phyloP scores from a whole-genome alignment of 53 echinoderm and acorn worm genomes.

The Crossaster papposus region DNA sequence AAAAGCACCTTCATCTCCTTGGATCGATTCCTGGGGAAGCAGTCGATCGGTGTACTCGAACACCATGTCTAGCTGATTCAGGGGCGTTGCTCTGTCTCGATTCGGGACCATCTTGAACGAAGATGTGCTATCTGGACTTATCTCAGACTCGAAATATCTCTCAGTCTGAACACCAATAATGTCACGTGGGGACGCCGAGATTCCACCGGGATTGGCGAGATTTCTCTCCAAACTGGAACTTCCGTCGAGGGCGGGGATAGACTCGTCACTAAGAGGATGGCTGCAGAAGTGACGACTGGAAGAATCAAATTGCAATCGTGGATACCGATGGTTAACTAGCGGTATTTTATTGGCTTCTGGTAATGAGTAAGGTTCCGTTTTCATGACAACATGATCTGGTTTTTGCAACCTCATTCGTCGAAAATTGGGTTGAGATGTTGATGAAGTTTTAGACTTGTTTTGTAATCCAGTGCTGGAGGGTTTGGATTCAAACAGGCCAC shows the following conservation, averaged over 20 bases:
- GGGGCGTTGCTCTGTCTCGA: background rate
- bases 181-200: background rate
- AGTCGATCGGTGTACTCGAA: background rate
- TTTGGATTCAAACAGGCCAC: background rate
- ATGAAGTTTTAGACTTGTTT: background rate
- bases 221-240: background rate
- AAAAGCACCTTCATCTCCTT: background rate
- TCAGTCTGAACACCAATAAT: background rate
- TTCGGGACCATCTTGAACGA: background rate
- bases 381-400: background rate
- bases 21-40: constrained; percentile 5
- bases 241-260: background rate
- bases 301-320: background rate
- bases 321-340: background rate
- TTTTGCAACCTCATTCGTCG: background rate
- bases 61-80: constrained; percentile 6
- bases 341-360: constrained; percentile 2
- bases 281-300: background rate
- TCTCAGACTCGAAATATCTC: background rate
- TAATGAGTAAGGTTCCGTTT: background rate
- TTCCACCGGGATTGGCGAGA: background rate
- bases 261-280: background rate
- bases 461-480: background rate
- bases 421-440: background rate
- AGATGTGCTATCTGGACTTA: background rate